Evolutionary conservation across 2,888 invertebrate species (phyloP).

Genomic region (Drosophila neutralis): DNA sequence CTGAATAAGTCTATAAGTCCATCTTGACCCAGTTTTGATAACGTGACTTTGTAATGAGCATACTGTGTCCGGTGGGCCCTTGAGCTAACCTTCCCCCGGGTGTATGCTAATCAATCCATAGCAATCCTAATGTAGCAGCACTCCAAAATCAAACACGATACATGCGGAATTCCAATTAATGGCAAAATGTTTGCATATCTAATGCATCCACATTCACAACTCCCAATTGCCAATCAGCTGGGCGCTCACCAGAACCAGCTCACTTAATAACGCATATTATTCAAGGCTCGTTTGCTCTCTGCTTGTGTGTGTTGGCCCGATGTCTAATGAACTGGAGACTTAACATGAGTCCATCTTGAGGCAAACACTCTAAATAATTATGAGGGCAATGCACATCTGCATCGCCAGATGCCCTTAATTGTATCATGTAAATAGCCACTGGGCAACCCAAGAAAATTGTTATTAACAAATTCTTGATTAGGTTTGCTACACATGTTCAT

Average conservation of each 20-base stretch:
- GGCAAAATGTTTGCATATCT: slow-evolving; percentile 66
- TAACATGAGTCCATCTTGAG: slow-evolving; percentile 34
- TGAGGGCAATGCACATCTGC: slow-evolving; percentile 7
- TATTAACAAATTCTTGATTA: not conserved
- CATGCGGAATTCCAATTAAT: slow-evolving; percentile 71
- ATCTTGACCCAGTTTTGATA: slow-evolving; percentile 63
- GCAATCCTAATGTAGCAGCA: slow-evolving; percentile 21
- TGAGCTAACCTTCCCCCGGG: slow-evolving; percentile 13
- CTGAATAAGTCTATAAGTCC: slow-evolving; percentile 60
- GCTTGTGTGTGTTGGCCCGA: slow-evolving; percentile 14
- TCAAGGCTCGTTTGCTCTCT: slow-evolving; percentile 33
- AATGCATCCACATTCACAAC: slow-evolving; percentile 37
- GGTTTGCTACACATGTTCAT: not conserved
- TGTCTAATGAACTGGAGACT: slow-evolving; percentile 59
- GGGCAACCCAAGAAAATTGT: not conserved
- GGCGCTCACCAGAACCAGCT: slow-evolving; percentile 11
- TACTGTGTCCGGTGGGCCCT: slow-evolving; percentile 24
- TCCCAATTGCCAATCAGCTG: slow-evolving; percentile 16
- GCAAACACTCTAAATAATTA: slow-evolving; percentile 48
- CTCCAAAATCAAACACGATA: slow-evolving; percentile 52
- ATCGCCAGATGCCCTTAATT: not conserved
- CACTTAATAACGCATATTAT: slow-evolving; percentile 71
- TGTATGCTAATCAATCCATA: slow-evolving; percentile 61
- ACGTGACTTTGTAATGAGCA: slow-evolving; percentile 75
- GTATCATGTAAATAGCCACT: not conserved